phyloP scores from a whole-genome alignment of 30 jellyfish, hydroid and myxozoan species.

The Chironex yamaguchii region DNA sequence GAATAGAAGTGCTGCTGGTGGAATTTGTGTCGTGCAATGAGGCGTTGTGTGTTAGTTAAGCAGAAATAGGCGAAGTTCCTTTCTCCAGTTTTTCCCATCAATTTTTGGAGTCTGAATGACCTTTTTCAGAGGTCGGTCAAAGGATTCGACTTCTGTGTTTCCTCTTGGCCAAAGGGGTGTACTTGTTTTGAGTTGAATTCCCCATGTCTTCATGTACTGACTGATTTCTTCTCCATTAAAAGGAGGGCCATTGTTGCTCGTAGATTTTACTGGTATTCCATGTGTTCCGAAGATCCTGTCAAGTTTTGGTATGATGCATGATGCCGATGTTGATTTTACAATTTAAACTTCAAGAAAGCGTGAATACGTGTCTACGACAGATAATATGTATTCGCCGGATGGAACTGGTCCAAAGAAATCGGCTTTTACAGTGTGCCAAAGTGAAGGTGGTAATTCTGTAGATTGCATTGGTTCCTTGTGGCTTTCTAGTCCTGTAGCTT shows the following conservation, averaged over 20 bases:
- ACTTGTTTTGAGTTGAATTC: no score
- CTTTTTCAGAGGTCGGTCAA: no score
- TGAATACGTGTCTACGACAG: constrained; percentile 46
- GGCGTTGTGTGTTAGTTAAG: constrained; percentile 34
- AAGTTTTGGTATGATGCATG: no score
- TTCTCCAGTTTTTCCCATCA: constrained; percentile 27
- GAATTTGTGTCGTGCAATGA: constrained; percentile 34
- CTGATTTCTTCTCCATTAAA: no score
- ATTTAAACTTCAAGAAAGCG: no score
- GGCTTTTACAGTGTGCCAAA: constrained; percentile 58
- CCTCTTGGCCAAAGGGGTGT: no score
- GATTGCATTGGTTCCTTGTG: constrained; percentile 37
- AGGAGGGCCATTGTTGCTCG: no score
- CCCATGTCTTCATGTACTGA: no score
- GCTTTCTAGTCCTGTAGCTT: constrained; percentile 28
- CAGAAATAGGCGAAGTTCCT: constrained; percentile 25
- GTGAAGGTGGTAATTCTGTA: constrained; percentile 52
- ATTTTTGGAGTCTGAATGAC: constrained; percentile 19
- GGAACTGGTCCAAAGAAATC: constrained; percentile 60
- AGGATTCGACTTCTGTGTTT: no score
- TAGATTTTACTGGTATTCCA: no score
- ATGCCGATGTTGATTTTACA: no score
- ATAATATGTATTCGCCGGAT: constrained; percentile 29
- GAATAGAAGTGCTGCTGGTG: constrained; percentile 48
- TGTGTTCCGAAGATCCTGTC: no score